Evolutionary conservation across 2,113 vertebrate genomes (phyloP), one percentile per base, ranked within the genome.

Genomic region (human): DNA sequence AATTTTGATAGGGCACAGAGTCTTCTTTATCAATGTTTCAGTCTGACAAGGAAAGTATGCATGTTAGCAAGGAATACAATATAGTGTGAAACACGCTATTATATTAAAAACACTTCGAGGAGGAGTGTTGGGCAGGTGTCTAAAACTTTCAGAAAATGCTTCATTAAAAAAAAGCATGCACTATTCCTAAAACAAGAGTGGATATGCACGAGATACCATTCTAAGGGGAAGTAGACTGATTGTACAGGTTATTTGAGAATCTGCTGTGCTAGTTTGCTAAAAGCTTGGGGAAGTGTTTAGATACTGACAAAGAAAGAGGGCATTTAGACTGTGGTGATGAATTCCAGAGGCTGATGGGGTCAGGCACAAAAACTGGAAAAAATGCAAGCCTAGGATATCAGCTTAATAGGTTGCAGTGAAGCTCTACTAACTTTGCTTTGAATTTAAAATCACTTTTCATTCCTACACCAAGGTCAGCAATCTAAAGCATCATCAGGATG

Each of bases 381-480:
- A 94, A 90, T 92, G 94, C 87, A 96, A 98, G 96, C 57, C 38
- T 68, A 78, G 27, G 9, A 88, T 88, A 95, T 82, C 79, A 93
- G 90, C 35, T 76, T 97, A 97, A 75, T 96, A 94, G 90, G 89
- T 84, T 92, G 38, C 76, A 57, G 79, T 87, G 90, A 97, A 96
- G 61, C 66, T 94, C 87, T 83, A 50, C 70, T 73, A 90, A 96
- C 87, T 97, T 96, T 50, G 22, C 48, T 96, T 95, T 96, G 87
- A 93, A 90, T 96, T 94, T 92, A 61, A 96, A 97, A 97, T 87
- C n/a, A 82, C 87, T 91, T 93, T 93, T 96, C 84, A 79, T 93
- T 70, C 57, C 79, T 70, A 90, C 81, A 61, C 79, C 97, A 98
- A 97, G 97, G 96, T 96, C 93, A 94, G 95, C 1, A 25, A 80